Base-by-base conservation (phyloP, 2,113 vertebrate genomes). In the Canis aureus region DNA sequence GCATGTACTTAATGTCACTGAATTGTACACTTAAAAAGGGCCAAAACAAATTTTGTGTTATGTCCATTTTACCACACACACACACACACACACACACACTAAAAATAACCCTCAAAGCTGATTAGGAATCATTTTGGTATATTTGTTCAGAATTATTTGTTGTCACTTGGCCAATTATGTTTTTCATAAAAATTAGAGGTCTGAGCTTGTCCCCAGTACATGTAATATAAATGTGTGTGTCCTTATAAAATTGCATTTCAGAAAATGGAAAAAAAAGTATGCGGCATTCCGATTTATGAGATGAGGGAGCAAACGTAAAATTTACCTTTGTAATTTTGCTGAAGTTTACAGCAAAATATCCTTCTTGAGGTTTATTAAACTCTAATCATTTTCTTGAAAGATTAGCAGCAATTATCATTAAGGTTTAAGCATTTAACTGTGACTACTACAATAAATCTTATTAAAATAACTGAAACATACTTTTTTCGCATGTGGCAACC, bases 391-490 rank as follows among this genome's bases (percentile, higher is more conserved):
- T 99, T 99, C 98, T 98, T 99, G 99, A 99, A 99, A 98, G 98
- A 99, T 99, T 99, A 99, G 99, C 99, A 99, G 99, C 99, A 99
- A 99, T 99, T 99, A 99, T 99, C 99, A 99, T 99, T 99, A 99
- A 98, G 98, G 99, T 99, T 99, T 98, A 99, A 99, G 99, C 98
- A 98, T 99, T 99, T 99, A 99, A 99, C 99, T 99, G 99, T 98
- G 99, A 99, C 99, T 99, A 99, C 97, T 97, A 99, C 98, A 99
- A 99, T 99, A 99, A 99, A 99, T 99, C 99, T 99, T 99, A 99
- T 99, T 99, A 99, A 99, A 99, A 99, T 99, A 99, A 99, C 99
- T 99, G 98, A 99, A 99, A 99, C 99, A 98, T 99, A 99, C 99
- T 99, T 99, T 97, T 99, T 98, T 98, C 98, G 98, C 99, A 99